Evolutionary conservation across 2,888 invertebrate species (phyloP), one percentile per base, ranked within the genome.

Genomic region (Apamea sordens): DNA sequence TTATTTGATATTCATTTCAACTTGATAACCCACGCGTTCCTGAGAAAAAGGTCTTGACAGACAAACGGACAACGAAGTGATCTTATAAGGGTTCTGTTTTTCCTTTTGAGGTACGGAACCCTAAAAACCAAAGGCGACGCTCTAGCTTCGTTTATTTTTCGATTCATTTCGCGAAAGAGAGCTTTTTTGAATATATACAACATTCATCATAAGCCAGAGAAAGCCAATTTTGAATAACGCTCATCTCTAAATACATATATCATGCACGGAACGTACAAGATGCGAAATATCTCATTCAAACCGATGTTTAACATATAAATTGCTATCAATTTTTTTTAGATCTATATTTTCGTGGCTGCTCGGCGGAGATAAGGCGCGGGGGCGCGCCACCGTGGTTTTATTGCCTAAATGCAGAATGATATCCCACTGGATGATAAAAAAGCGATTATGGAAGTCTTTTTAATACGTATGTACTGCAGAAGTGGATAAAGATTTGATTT

Each of bases 231-330:
- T 86, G 76, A 84, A 89, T 86, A 87, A 89, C 72, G 73, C 69
- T 85, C 90, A 85, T 90, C 88, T 84, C 76, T 82, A 83, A 83
- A 80, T 87, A 87, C 81, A 90, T 90, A 91, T 91, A 93, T 90
- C 90, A 91, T 90, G 90, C 90, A 91, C n/a, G 90, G 90, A 92
- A 90, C 92, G 91, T 89, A 92, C 89, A 93, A 93, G 92, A 92
- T 92, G 93, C 91, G 91, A 91, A 94, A 94, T 93, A 95, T 95
- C 94, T 95, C 93, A 94, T 93, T 95, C 93, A 92, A 91, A 89
- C 91, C 93, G 92, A 94, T 95, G 95, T 94, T 96, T 95, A 94
- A 95, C 96, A 95, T 96, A 96, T 95, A 96, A 95, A 96, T 95
- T 95, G 95, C 93, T 94, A 95, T 95, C 93, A 94, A 94, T 95